A percentile compares a stretch with the other conserved stretches of the same genome.
These are phyloP conservation scores for Bovichtus variegatus DNA, from an alignment of 2,797 vertebrate genomes.

Conservation along the genomic window DNA sequence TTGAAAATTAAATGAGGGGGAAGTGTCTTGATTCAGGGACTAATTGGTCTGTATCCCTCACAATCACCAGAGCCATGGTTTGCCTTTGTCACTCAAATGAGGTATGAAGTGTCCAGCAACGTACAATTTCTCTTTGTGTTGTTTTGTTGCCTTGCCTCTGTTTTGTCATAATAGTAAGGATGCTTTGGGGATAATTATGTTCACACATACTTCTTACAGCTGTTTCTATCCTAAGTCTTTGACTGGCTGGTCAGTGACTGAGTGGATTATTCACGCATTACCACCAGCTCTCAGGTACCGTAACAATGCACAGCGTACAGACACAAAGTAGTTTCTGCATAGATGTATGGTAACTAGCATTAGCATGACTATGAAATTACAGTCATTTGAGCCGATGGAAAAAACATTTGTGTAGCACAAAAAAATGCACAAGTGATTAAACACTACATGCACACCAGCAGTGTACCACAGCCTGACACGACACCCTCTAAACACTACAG, in stretches of 20 bases:
- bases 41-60: constrained; percentile 54
- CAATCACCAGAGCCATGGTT: constrained; percentile 51
- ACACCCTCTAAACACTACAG: constrained; percentile 15
- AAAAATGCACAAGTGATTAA: constrained; percentile 27
- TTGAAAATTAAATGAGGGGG: constrained; percentile 31
- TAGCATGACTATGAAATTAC: constrained; percentile 15
- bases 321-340: background rate
- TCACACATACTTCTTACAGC: constrained; percentile 62
- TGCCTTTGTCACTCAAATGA: constrained; percentile 59
- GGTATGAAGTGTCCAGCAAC: constrained; percentile 37
- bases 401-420: constrained; percentile 20
- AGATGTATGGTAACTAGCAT: background rate
- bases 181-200: constrained; percentile 43
- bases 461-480: constrained; percentile 40
- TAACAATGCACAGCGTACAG: constrained; percentile 18
- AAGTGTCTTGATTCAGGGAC: constrained; percentile 69
- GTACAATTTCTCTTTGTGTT: constrained; percentile 38
- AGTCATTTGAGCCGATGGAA: constrained; percentile 20
- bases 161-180: constrained; percentile 44
- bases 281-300: constrained; percentile 77
- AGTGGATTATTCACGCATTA: constrained; percentile 31
- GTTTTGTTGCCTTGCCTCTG: constrained; percentile 56
- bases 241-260: constrained; percentile 21
- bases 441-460: constrained; percentile 50
- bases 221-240: constrained; percentile 6